Base-by-base conservation (phyloP, 1,140 invertebrate genomes). In the Conopomorpha cramerella region DNA sequence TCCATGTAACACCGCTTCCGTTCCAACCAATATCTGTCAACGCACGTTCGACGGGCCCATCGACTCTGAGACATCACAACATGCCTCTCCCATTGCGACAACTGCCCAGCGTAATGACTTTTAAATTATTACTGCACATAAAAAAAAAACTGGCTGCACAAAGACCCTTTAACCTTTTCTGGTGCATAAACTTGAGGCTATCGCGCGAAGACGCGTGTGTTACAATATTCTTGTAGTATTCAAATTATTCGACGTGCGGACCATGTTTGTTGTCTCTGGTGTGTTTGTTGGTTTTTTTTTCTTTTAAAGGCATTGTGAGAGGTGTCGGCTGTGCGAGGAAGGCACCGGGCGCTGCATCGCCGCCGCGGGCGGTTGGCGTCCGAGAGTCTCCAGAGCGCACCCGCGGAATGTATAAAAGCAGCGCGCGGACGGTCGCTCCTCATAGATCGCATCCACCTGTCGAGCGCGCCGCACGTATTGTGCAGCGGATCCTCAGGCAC, bases 41-140 rank as follows among this genome's bases (percentile, higher is more conserved):
- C 65, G 63, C 71, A 66, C 65, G 63, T 76, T 76, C 61, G 62
- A 68, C 64, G 55, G n/a, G n/a, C n/a, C n/a, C 70, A 23, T 63
- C 61, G 54, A 57, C 49, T 56, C 45, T 50, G 49, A 64, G 54
- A 60, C 67, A 76, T 76, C 67, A 70, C 65, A 76, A 72, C 62
- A 76, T 71, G 64, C n/a, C n/a, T 70, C 49, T 64, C 58, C 71
- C 68, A 61, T 67, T 70, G 71, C 71, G 70, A 68, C 60, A 65
- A 55, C 55, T 49, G 55, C 46, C 62, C 55, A 55, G 56, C 46
- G 62, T 73, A 73, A 73, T 71, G 62, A 71, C 55, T 71, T 68
- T 73, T 67, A 74, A 71, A 71, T 74, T 68, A 71, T 71, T 71
- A 62, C 58, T 46, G 57, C 55, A 52, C 57, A 65, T 68, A 73